Percentiles rank a stretch among this genome's conserved stretches.
phyloP scores from a whole-genome alignment of 2,888 invertebrate genomes.

The Octodonta nipae region DNA sequence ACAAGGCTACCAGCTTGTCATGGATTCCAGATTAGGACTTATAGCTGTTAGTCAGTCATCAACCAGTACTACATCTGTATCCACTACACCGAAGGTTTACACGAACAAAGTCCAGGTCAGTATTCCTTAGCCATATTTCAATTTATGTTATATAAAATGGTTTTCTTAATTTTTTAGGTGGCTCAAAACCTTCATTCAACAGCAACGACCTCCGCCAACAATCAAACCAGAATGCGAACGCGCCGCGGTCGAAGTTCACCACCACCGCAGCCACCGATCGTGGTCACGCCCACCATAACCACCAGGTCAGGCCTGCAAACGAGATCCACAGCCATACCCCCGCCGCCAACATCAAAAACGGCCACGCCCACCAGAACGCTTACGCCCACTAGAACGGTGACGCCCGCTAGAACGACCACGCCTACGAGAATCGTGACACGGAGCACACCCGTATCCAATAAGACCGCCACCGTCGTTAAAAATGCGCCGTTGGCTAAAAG shows the following conservation, averaged over 20 bases:
- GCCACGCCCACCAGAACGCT: not conserved
- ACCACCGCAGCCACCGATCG: slow-evolving; percentile 2
- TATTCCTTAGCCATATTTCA: not conserved
- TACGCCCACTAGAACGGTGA: not conserved
- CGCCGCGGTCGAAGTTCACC: slow-evolving; percentile 5
- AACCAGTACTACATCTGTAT: slow-evolving; percentile 3
- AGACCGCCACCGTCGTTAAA: slow-evolving; percentile 1
- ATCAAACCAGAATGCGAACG: slow-evolving; percentile 1
- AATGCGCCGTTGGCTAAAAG: not conserved
- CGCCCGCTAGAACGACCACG: slow-evolving; percentile 2
- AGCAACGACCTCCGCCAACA: slow-evolving; percentile 2
- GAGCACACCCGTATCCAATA: too few species aligned
- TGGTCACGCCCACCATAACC: not conserved
- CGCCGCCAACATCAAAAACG: slow-evolving; percentile 3
- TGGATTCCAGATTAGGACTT: slow-evolving; percentile 34
- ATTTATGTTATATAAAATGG: too few species aligned
- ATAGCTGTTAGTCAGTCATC: slow-evolving; percentile 7
- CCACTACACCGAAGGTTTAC: slow-evolving; percentile 10
- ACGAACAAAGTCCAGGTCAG: slow-evolving; percentile 17
- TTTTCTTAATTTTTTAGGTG: slow-evolving; percentile 5
- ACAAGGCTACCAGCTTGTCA: slow-evolving; percentile 35
- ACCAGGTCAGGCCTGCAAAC: slow-evolving; percentile 1
- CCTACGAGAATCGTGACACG: too few species aligned
- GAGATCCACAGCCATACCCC: too few species aligned
- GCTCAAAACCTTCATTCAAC: slow-evolving; percentile 9